Evolutionary conservation across 2,888 invertebrate species (phyloP), one percentile per base, ranked within the genome.

Genomic region (Xanthia togata): DNA sequence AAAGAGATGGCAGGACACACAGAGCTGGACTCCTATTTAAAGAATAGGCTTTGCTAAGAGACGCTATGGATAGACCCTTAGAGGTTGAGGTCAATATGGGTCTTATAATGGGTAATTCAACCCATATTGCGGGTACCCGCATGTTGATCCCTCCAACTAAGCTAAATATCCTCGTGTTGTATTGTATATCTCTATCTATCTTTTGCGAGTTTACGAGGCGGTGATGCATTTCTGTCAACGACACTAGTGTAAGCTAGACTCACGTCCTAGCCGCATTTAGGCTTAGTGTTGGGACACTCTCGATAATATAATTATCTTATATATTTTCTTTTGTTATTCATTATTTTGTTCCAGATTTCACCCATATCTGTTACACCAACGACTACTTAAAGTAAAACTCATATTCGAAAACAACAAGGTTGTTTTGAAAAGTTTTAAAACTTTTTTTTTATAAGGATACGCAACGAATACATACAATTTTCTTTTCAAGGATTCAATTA

Each of bases 211-310:
- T 84, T 79, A 82, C 82, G 77, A 87, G 76, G 86, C 77, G 80
- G 78, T 85, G 88, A 90, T 90, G 88, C 87, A 89, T 86, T 88
- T 87, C 86, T 88, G 87, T 89, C 87, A 86, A 81, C 84, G 77
- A 74, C 83, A 83, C 69, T 53, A 73, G 65, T 81, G 76, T 78
- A 80, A 73, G 70, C 70, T 70, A 81, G 73, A 62, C 80, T 75
- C 81, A 85, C 82, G 78, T 76, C 67, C 75, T 62, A 86, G 68
- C 73, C 60, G 47, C 82, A 77, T 78, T 74, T 70, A 79, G 70
- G 26, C 14, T 23, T 81, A 89, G 86, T 78, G 86, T 50, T 63
- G 85, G 59, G 79, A 78, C 77, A 55, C 8, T 59, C 76, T 88
- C 83, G 82, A 86, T 77, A 76, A 53, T 12, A 64, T 64, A 35